Evolutionary conservation across 2,113 vertebrate species (phyloP).

Genomic region (Microtus pennsylvanicus): DNA sequence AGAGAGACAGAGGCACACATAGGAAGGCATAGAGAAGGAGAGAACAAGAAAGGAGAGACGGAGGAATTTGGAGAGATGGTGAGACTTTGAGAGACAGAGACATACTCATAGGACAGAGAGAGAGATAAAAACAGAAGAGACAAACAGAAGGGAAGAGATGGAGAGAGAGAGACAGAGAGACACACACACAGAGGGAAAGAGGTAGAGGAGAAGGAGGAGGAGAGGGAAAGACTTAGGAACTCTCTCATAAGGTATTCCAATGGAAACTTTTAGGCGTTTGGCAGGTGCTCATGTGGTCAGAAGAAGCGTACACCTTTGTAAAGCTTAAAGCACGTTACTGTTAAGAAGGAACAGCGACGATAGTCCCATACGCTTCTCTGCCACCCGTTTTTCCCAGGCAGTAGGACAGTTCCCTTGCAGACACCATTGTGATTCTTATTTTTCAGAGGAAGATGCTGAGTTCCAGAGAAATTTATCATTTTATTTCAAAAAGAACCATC

Average conservation of each 20-base stretch:
- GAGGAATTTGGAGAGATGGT: background rate
- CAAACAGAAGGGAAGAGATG: background rate
- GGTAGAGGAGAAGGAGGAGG: too few species aligned
- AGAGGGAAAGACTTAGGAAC: background rate
- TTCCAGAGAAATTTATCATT: background rate
- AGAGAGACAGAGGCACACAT: background rate
- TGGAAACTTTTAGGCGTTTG: background rate
- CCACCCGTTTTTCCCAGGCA: background rate
- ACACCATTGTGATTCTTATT: background rate
- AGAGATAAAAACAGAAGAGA: background rate
- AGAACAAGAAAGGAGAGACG: background rate
- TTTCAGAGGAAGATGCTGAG: conserved; percentile 21
- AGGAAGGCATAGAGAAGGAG: background rate
- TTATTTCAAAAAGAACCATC: background rate
- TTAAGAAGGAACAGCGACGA: background rate
- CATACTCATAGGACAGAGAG: background rate
- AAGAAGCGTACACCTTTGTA: background rate
- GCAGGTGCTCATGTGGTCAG: background rate
- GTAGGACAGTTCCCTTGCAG: background rate
- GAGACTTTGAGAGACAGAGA: background rate
- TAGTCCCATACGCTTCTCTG: background rate
- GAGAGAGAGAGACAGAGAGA: background rate
- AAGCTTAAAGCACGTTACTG: background rate
- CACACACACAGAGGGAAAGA: background rate
- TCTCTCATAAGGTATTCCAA: background rate